phyloP scores from a whole-genome alignment of 2,113 vertebrate genomes.

The Psilopsiagon aurifrons region DNA sequence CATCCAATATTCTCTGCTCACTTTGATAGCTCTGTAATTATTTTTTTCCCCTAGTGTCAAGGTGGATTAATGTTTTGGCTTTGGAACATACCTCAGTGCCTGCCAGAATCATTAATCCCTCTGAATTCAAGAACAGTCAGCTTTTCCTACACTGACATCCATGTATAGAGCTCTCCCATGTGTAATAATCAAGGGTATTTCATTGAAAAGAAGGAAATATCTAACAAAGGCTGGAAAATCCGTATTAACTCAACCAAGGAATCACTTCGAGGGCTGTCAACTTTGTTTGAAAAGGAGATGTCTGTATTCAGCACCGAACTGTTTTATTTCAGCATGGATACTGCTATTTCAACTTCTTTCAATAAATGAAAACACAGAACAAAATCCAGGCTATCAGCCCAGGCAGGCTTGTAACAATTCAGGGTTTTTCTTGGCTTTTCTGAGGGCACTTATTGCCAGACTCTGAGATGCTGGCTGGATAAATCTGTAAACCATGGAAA shows the following conservation, averaged over 20 bases:
- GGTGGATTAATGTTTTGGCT: slow-evolving; percentile 25
- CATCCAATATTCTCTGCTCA: neutral
- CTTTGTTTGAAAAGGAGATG: neutral
- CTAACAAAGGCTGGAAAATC: neutral
- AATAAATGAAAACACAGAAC: slow-evolving; percentile 35
- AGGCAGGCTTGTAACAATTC: neutral
- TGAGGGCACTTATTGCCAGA: neutral
- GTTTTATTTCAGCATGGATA: neutral
- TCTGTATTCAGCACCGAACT: neutral
- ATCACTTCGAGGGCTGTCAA: neutral
- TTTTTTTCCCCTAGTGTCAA: neutral
- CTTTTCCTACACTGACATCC: slow-evolving; percentile 30
- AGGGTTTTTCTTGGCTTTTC: slow-evolving; percentile 47
- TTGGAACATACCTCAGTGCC: fast-evolving
- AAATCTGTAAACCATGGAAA: slow-evolving; percentile 56
- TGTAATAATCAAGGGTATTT: neutral
- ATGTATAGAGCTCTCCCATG: neutral
- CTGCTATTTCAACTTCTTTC: neutral
- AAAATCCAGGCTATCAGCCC: slow-evolving; percentile 31
- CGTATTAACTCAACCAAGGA: neutral
- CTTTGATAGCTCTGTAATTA: neutral
- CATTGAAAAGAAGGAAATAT: neutral
- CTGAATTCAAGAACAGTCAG: neutral
- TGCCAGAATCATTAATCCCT: neutral
- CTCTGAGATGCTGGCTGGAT: slow-evolving; percentile 14